These are phyloP conservation scores for Pseudoips prasinana DNA, from an alignment of 2,888 invertebrate species.

Conservation along the genomic window DNA sequence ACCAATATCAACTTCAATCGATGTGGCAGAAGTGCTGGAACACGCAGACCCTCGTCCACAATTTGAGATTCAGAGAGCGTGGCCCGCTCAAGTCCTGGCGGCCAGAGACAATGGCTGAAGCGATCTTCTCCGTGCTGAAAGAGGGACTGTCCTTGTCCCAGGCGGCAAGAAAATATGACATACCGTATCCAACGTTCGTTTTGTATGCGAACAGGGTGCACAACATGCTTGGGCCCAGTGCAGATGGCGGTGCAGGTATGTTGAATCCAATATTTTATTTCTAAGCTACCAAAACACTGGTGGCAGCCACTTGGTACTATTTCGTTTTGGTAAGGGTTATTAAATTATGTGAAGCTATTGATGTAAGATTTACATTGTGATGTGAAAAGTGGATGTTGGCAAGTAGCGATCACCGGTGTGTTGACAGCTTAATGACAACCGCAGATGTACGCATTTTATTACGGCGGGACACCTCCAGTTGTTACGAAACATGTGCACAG, in stretches of 20 bases:
- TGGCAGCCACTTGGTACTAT: constrained; percentile 19
- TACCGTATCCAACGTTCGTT: constrained; percentile 96
- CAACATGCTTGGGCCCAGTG: constrained; percentile 96
- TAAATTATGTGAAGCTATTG: too few relatives aligned
- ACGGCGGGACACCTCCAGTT: constrained; percentile 7
- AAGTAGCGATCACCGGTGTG: constrained; percentile 23
- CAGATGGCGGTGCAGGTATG: constrained; percentile 94
- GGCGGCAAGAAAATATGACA: constrained; percentile 96
- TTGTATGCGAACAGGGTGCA: constrained; percentile 96
- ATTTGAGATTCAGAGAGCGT: constrained; percentile 94
- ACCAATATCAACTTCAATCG: constrained; percentile 96
- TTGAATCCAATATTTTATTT: constrained; percentile 24
- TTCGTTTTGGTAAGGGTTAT: too few relatives aligned
- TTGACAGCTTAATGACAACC: constrained; percentile 19
- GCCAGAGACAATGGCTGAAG: constrained; percentile 97
- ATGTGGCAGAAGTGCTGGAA: constrained; percentile 99
- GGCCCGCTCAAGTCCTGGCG: constrained; percentile 96
- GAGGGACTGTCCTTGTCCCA: constrained; percentile 94
- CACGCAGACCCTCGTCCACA: constrained; percentile 94
- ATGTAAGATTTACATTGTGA: too few relatives aligned
- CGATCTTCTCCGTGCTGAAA: constrained; percentile 95
- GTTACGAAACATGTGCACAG: constrained; percentile 15
- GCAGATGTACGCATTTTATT: constrained; percentile 10
- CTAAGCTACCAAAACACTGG: constrained; percentile 36
- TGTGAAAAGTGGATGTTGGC: too few relatives aligned